Evolutionary conservation across 2,888 invertebrate species (phyloP).

Genomic region (Agrochola lychnidis): DNA sequence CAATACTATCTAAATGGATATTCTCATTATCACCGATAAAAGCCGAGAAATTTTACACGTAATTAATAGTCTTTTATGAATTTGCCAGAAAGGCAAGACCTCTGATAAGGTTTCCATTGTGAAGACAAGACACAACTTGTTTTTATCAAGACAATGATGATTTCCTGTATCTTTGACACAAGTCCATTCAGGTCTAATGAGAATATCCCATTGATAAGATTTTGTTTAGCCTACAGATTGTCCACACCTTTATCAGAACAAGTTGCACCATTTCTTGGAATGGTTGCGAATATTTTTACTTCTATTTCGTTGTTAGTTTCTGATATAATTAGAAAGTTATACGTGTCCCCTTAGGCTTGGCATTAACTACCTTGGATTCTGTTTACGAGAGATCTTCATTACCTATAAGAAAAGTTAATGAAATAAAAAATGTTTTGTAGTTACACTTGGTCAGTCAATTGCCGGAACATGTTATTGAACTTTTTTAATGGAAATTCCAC

Average conservation of each 20-base stretch:
- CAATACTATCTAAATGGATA: constrained; percentile 41
- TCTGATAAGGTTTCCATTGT: constrained; percentile 62
- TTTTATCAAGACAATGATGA: constrained; percentile 54
- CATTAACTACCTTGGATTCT: background rate
- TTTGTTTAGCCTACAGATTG: constrained; percentile 19
- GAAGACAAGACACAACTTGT: constrained; percentile 56
- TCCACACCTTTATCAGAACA: constrained; percentile 19
- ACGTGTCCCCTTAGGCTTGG: background rate
- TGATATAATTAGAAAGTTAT: background rate
- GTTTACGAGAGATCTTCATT: background rate
- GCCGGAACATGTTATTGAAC: constrained; percentile 69
- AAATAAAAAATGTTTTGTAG: background rate
- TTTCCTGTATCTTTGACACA: constrained; percentile 39
- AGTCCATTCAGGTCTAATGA: constrained; percentile 43
- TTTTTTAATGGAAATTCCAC: constrained; percentile 59
- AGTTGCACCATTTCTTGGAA: constrained; percentile 11
- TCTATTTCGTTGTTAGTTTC: constrained; percentile 25
- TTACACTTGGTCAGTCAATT: constrained; percentile 17
- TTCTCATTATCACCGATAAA: constrained; percentile 63
- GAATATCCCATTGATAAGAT: constrained; percentile 35
- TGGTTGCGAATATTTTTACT: constrained; percentile 13
- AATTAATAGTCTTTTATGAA: constrained; percentile 60
- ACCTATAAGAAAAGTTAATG: background rate
- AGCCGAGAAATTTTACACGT: constrained; percentile 74
- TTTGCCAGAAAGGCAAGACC: constrained; percentile 59